Evolutionary conservation across 2,113 vertebrate species (phyloP), one percentile per base, ranked within the genome.

Genomic region (Silurus glanis): DNA sequence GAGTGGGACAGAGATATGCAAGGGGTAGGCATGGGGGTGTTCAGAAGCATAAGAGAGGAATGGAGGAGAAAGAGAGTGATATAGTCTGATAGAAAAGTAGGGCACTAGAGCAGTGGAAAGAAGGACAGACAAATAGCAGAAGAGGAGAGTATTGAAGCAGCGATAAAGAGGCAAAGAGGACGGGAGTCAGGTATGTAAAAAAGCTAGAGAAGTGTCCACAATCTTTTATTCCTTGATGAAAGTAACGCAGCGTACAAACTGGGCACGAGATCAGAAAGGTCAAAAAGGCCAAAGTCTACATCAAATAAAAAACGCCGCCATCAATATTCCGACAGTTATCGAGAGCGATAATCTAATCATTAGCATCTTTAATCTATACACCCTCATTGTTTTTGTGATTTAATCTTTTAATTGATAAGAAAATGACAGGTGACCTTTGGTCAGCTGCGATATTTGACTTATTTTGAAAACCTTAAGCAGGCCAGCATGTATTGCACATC

Each of bases 181-280:
- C 16, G 55, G 72, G 37, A 64, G 76, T 72, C 47, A 10, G 10
- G 37, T 56, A 55, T 45, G 56, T 28, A 69, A n/a, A 7, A 71
- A 85, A 66, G 45, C 13, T 61, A 47, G 21, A 85, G 23, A 66
- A 86, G 69, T 59, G 74, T 53, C 9, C 80, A 76, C 61, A n/a
- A 66, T 4, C 21, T 45, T 17, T 64, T 80, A 28, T 47, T 80
- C 13, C 28, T 69, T 45, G 14, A 59, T 6, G 45, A 71, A 74
- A 6, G 61, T 82, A 25, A 55, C 55, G 80, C 84, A 88, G 82
- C 47, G 53, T 76, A 78, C 88, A 88, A 74, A 85, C 87, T 87
- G 83, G 58, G 89, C 84, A 86, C 59, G 59, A 80, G 72, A 49
- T 37, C 76, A 82, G 17, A 19, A 49, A n/a, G 71, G 78, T 19